phyloP scores from a whole-genome alignment of 2,888 invertebrate species.

The Apamea crenata region DNA sequence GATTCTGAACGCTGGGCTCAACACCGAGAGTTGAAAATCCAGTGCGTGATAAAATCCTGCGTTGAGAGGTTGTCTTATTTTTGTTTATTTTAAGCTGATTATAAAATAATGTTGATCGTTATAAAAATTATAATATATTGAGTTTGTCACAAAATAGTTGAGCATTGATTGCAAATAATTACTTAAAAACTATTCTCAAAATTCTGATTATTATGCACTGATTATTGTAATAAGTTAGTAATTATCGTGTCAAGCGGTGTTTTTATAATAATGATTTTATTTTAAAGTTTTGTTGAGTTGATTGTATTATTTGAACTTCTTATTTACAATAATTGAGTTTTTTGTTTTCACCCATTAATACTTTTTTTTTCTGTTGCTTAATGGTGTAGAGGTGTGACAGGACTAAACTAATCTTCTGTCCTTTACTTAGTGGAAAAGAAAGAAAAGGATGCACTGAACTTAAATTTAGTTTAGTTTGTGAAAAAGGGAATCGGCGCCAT shows the following conservation, averaged over 20 bases:
- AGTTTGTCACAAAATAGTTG: conserved; percentile 10
- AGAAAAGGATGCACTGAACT: too few species aligned
- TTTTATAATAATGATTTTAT: conserved; percentile 5
- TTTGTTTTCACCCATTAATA: background rate
- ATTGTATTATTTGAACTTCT: background rate
- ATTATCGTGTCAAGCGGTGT: conserved; percentile 5
- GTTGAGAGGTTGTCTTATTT: background rate
- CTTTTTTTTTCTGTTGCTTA: too few species aligned
- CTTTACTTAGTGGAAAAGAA: too few species aligned
- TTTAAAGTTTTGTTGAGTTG: conserved; percentile 11
- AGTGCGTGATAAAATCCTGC: background rate
- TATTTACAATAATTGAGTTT: background rate
- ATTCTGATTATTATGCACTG: conserved; percentile 26
- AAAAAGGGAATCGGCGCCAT: background rate
- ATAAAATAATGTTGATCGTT: conserved; percentile 23
- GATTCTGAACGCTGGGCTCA: background rate
- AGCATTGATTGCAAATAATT: conserved; percentile 8
- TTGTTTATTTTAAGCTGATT: conserved; percentile 6
- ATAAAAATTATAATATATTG: conserved; percentile 7
- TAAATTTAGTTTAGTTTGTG: too few species aligned
- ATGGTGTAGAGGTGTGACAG: background rate
- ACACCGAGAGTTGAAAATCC: background rate
- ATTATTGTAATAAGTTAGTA: conserved; percentile 44
- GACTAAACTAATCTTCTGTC: too few species aligned
- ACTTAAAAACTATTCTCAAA: background rate